A percentile compares a stretch with the other conserved stretches of the same genome.
Conservation (phyloP, 2,113 vertebrate species). For the Plecturocebus donacophilus region DNA sequence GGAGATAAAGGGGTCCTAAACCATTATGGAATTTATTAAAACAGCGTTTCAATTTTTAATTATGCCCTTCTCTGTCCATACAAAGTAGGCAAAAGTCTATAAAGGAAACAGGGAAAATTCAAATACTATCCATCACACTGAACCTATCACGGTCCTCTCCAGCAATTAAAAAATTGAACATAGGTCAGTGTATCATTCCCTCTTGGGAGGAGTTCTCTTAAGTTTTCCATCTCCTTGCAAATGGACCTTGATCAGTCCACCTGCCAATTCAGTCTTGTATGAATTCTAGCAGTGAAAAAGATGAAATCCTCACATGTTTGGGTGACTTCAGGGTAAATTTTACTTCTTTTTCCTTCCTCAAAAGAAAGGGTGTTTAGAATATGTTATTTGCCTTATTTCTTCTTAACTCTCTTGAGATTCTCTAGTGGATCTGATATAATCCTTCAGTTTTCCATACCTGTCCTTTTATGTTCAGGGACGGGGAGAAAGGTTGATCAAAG, state of each 20-base stretch:
- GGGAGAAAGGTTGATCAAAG: not conserved
- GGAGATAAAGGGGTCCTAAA: not conserved
- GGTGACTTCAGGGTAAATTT: not conserved
- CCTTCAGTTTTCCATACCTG: not conserved
- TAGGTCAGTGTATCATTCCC: not conserved
- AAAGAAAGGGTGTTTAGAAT: not conserved
- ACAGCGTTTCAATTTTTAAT: not conserved
- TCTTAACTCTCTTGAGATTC: not conserved
- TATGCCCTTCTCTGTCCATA: not conserved
- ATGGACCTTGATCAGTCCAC: not conserved
- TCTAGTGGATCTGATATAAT: not conserved
- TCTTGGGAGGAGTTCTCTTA: not conserved
- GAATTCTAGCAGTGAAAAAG: not conserved
- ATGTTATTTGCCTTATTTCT: not conserved
- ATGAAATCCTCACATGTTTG: not conserved
- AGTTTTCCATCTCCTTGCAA: not conserved
- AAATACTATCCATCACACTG: not conserved
- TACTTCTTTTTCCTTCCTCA: not conserved
- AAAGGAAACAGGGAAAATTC: not conserved
- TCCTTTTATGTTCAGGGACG: not conserved
- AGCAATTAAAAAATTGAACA: not conserved
- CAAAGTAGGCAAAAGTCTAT: not conserved
- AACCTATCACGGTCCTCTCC: not conserved
- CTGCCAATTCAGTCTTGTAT: not conserved
- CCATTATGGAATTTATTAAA: not conserved